Base-by-base conservation (phyloP, 2,888 invertebrate genomes). In the Hyposoter didymator region DNA sequence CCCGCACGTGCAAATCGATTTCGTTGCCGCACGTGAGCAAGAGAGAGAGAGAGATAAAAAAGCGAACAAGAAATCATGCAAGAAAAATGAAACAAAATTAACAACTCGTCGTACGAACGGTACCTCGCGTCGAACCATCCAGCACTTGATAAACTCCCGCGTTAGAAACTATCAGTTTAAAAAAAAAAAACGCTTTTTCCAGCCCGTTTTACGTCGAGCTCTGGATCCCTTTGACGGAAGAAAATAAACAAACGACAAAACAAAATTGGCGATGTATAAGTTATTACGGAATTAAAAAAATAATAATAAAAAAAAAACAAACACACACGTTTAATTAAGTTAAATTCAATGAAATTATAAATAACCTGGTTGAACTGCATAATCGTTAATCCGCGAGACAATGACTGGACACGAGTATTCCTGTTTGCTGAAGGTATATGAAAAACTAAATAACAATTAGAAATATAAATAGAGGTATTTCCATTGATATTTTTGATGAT, bases 401-500 rank as follows among this genome's bases (percentile, higher is more conserved):
- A 89, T 91, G 91, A 92, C 92, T 92, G 92, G 91, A 91, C 89
- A 91, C 87, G 90, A 93, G 92, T 92, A 92, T 93, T 93, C 91
- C 91, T 91, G 90, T 89, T 91, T 89, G 90, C 89, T 88, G 88
- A 90, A 86, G 89, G 83, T 90, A 81, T 84, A 85, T 75, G 19
- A 55, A 88, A 88, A 88, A 84, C 82, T 88, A 89, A 87, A 84
- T 89, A 89, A 89, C 82, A 86, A 88, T 62, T 91, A 91, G 90
- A 88, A 90, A 90, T 90, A 88, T 73, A 91, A 91, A 90, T 92
- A 93, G 91, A 92, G 90, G 91, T 92, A 92, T 91, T 92, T 89
- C 91, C 90, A 90, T 91, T 91, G 90, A 93, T 93, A 93, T 92
- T 92, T 93, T 92, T 91, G 91, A 92, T 90, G 91, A 92, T 91